A percentile compares a stretch with the other conserved stretches of the same genome.
phyloP scores from a whole-genome alignment of 2,113 vertebrate species.

The Crotalus viridis region DNA sequence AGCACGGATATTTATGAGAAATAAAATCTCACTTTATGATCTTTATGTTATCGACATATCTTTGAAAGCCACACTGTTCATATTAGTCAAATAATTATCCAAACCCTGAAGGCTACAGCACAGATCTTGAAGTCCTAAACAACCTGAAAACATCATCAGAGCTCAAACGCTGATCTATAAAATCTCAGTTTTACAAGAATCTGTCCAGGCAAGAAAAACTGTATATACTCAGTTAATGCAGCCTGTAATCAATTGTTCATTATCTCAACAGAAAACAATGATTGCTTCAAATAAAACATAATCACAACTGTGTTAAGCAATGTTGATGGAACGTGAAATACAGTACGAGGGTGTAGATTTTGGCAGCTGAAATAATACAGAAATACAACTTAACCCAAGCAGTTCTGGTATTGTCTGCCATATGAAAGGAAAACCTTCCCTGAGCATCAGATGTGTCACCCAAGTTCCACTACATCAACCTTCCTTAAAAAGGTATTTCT shows the following conservation, averaged over 20 bases:
- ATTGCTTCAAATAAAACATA: conserved; percentile 8
- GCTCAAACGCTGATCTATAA: neutral
- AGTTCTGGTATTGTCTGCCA: neutral
- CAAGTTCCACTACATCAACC: neutral
- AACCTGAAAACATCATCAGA: neutral
- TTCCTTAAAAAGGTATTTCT: neutral
- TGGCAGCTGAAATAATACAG: neutral
- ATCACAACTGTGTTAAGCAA: conserved; percentile 12
- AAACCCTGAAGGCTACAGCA: neutral
- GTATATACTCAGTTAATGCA: conserved; percentile 30
- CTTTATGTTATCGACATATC: neutral
- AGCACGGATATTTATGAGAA: neutral
- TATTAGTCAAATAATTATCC: neutral
- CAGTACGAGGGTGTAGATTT: neutral
- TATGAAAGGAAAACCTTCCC: neutral
- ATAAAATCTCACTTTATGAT: neutral
- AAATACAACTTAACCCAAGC: neutral
- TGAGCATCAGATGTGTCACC: neutral
- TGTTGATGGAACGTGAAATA: neutral
- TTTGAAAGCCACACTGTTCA: neutral
- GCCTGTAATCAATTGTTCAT: conserved; percentile 19
- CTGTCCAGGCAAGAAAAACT: neutral
- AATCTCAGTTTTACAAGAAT: conserved; percentile 31
- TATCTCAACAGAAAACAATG: conserved; percentile 36
- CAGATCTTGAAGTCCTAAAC: neutral